Percentiles rank a stretch among this genome's conserved stretches.
phyloP scores from a whole-genome alignment of 2,888 invertebrate genomes.

The Stenotaenia linearis region DNA sequence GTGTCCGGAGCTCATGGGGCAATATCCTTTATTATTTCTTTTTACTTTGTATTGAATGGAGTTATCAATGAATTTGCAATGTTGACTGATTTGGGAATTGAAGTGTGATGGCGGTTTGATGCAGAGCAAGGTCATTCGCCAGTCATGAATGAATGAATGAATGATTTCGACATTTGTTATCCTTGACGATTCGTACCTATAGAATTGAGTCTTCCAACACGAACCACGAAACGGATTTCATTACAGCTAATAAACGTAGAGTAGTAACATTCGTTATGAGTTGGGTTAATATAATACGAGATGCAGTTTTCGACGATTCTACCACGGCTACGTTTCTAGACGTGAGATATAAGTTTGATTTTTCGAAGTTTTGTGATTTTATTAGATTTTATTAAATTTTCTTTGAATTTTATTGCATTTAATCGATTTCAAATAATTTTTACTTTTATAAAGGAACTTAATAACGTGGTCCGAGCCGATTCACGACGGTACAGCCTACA shows the following conservation, averaged over 20 bases:
- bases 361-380: not conserved
- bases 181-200: conserved; percentile 40
- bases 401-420: conserved; percentile 36
- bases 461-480: conserved; percentile 64
- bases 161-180: not conserved
- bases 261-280: conserved; percentile 71
- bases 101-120: no score
- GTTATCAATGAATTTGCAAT: no score
- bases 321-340: conserved; percentile 66
- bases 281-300: conserved; percentile 66
- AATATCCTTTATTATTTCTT: conserved; percentile 82
- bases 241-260: conserved; percentile 63
- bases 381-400: not conserved
- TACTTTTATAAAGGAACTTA: no score
- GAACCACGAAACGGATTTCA: conserved; percentile 59
- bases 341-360: conserved; percentile 46
- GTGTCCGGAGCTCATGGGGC: conserved; percentile 64
- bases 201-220: conserved; percentile 44
- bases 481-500: conserved; percentile 55
- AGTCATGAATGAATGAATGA: conserved; percentile 43
- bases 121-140: no score
- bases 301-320: conserved; percentile 69
- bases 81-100: no score
- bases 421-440: no score
- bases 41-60: no score